Evolutionary conservation across 2,797 vertebrate species (phyloP).

Genomic region (Decapterus maruadsi): DNA sequence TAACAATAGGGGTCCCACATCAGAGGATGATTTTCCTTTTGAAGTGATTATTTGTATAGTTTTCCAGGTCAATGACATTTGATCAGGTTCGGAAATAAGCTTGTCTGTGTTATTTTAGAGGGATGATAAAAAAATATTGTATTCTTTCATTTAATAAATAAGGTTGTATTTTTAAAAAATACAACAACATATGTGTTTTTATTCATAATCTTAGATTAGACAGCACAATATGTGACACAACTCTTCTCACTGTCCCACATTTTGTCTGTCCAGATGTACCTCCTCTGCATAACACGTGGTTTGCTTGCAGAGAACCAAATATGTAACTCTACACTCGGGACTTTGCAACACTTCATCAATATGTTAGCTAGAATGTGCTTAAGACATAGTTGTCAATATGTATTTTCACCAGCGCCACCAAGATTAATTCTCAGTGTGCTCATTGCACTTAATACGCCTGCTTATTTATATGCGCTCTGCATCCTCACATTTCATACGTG

Average conservation of each 20-base stretch:
- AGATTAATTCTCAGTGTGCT: conserved; percentile 36
- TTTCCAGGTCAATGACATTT: not conserved
- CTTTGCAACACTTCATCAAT: not conserved
- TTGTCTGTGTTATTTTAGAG: not conserved
- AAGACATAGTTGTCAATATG: conserved; percentile 1
- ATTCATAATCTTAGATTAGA: not conserved
- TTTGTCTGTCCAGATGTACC: not conserved
- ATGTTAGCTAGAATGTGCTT: not conserved
- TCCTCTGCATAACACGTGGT: not conserved
- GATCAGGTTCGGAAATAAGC: not conserved
- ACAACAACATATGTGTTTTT: too few relatives aligned
- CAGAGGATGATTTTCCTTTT: not conserved
- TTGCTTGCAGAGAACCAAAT: conserved; percentile 3
- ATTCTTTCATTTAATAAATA: not conserved
- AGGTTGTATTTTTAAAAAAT: not conserved
- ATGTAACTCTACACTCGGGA: not conserved
- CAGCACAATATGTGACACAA: not conserved
- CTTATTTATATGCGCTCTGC: conserved; percentile 34
- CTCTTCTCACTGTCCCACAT: not conserved
- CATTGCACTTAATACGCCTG: conserved; percentile 11
- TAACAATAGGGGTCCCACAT: not conserved
- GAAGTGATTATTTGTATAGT: too few relatives aligned
- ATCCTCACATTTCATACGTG: conserved; percentile 37
- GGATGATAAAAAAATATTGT: too few relatives aligned
- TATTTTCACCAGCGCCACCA: conserved; percentile 10